These are phyloP conservation scores for Pangasius krempfi DNA, from an alignment of 2,797 vertebrate genomes.

Conservation along the genomic window DNA sequence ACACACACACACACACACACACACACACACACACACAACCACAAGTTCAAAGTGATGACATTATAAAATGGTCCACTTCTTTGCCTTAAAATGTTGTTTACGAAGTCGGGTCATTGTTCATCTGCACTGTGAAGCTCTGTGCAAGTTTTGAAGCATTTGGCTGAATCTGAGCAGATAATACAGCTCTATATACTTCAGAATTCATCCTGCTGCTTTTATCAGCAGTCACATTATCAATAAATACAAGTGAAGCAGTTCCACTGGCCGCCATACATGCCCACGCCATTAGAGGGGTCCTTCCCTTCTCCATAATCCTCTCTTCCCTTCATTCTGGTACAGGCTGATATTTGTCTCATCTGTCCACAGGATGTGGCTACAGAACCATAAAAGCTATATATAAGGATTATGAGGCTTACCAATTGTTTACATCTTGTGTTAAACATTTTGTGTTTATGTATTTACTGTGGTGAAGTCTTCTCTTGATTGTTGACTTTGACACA, in stretches of 20 bases:
- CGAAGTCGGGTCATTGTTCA: neutral
- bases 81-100: neutral
- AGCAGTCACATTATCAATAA: neutral
- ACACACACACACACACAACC: neutral
- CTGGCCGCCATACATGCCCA: no score
- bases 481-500: neutral
- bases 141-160: neutral
- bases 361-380: neutral
- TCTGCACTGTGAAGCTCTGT: neutral
- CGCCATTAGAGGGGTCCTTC: neutral
- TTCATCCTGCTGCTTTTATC: neutral
- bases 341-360: neutral
- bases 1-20: neutral
- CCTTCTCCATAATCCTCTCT: neutral
- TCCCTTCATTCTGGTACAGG: neutral
- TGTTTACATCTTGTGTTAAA: neutral
- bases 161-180: neutral
- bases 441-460: neutral
- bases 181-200: neutral
- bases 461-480: neutral
- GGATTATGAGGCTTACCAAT: neutral
- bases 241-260: neutral
- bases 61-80: neutral
- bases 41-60: neutral
- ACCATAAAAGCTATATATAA: neutral